Evolutionary conservation across 2,888 invertebrate genomes (phyloP), one percentile per base, ranked within the genome.

Genomic region (Perizoma affinitatum): DNA sequence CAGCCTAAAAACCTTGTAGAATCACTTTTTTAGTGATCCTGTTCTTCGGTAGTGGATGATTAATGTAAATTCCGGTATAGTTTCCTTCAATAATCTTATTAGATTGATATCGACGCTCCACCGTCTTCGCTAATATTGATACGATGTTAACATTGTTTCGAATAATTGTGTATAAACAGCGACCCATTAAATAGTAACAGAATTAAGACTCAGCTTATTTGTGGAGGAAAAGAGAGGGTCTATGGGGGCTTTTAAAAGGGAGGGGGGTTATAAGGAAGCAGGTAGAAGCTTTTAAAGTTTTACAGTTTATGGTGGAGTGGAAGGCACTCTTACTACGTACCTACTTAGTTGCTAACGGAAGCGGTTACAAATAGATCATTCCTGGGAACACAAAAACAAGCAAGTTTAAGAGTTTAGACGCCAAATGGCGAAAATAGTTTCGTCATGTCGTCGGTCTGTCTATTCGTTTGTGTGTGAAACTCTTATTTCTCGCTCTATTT

Each of bases 111-210:
- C 22, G 1, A 22, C 22, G 3, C 22, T 22, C 22, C 22, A 22
- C 22, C 22, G 22, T 22, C 22, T 22, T 22, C n/a, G n/a, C n/a
- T n/a, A n/a, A n/a, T n/a, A 3, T 22, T 22, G 22, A 22, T 22
- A 22, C 22, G 22, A 22, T 22, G 3, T 22, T 51, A 62, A 60
- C 60, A 42, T 60, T 57, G 62, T 71, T 65, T 59, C 52, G n/a
- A 67, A 63, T 74, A 76, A 75, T 74, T 76, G 78, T 80, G 78
- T 77, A 83, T 74, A 82, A 78, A 79, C 79, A 76, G 75, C 72
- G 75, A 64, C 78, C 78, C 76, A 84, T 86, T 84, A 83, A 66
- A 65, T 64, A 58, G 67, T 83, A 86, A 86, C 71, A 72, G 73
- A 80, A 80, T 86, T 84, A 83, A 71, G 67, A 67, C 61, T 63